Conservation (phyloP, 2,888 invertebrate genomes). For the Athalia circularis region DNA sequence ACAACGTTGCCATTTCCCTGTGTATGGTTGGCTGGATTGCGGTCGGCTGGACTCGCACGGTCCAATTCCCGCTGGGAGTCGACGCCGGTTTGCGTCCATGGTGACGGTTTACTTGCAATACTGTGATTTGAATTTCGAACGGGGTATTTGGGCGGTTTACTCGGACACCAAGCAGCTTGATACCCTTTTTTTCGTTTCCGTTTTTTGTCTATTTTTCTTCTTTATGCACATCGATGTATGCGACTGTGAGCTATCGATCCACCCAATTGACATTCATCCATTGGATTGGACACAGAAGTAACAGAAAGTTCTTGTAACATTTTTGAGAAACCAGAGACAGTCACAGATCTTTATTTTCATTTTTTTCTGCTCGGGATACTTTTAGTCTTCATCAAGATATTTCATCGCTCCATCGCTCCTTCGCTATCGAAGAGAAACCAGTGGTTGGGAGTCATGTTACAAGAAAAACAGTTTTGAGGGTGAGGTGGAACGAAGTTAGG, state of each 20-base stretch:
- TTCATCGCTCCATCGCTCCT: background rate
- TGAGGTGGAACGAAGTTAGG: conserved; percentile 20
- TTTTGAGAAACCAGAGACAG: no score
- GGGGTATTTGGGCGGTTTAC: conserved; percentile 24
- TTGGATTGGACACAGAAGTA: background rate
- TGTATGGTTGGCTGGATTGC: conserved; percentile 27
- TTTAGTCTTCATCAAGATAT: background rate
- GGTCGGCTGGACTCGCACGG: conserved; percentile 31
- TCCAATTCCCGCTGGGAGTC: conserved; percentile 38
- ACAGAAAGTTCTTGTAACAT: background rate
- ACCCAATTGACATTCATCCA: background rate
- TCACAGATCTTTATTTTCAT: no score
- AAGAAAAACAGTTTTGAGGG: conserved; percentile 26
- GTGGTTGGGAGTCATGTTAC: conserved; percentile 13
- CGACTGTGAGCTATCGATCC: no score
- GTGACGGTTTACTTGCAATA: conserved; percentile 35
- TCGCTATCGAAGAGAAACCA: background rate
- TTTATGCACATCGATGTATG: no score
- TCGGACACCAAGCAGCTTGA: background rate
- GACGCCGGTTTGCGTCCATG: background rate
- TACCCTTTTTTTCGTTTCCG: no score
- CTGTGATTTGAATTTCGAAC: conserved; percentile 42
- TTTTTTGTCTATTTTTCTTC: no score
- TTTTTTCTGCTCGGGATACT: background rate
- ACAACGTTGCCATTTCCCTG: conserved; percentile 21